Evolutionary conservation across 2,888 invertebrate species (phyloP).

Genomic region (Xylota sylvarum): DNA sequence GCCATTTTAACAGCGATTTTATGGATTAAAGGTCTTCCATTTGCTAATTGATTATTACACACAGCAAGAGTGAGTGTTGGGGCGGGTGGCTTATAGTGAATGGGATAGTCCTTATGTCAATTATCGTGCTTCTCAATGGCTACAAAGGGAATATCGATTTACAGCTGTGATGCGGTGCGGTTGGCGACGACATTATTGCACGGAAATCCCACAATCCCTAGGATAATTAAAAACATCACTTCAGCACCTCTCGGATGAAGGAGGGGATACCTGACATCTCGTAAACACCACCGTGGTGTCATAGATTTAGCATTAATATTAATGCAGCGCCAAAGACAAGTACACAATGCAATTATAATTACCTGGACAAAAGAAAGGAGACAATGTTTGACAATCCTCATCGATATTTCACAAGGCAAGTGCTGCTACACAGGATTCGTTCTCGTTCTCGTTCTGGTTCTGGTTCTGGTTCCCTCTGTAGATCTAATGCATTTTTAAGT

Average conservation of each 20-base stretch:
- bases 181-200: conserved; percentile 14
- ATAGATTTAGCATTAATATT: conserved; percentile 20
- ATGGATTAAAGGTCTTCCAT: conserved; percentile 69
- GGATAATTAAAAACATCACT: conserved; percentile 50
- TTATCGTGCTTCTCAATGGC: conserved; percentile 31
- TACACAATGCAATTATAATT: conserved; percentile 46
- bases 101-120: conserved; percentile 17
- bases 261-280: not conserved
- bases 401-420: conserved; percentile 50
- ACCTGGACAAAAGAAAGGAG: conserved; percentile 23
- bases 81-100: not conserved
- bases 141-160: conserved; percentile 42
- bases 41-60: conserved; percentile 72
- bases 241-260: conserved; percentile 1
- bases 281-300: conserved; percentile 21
- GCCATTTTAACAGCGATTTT: conserved; percentile 63
- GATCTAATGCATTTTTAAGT: conserved; percentile 75
- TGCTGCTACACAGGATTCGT: conserved; percentile 37
- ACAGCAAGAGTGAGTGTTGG: conserved; percentile 10
- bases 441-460: not conserved
- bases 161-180: conserved; percentile 3
- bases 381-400: conserved; percentile 54
- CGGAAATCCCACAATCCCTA: conserved; percentile 44
- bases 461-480: conserved; percentile 14
- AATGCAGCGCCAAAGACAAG: conserved; percentile 23